Evolutionary conservation across 2,113 vertebrate species (phyloP).

Genomic region (Phylloscopus trochilus): DNA sequence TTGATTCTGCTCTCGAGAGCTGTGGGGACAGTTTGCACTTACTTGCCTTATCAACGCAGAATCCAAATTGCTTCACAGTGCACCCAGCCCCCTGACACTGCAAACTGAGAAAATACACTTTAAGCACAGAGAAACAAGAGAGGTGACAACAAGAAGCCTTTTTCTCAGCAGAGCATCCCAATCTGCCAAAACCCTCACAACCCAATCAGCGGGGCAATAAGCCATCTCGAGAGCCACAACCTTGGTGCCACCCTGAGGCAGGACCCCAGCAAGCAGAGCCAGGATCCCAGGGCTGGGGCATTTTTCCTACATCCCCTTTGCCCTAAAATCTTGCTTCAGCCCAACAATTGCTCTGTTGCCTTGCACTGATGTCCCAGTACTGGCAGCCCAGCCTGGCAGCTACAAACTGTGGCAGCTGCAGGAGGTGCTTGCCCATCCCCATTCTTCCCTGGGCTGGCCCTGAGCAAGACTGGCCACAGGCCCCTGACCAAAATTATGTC

Average conservation of each 20-base stretch:
- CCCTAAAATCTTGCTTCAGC: neutral
- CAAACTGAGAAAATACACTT: constrained; percentile 1
- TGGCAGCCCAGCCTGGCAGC: neutral
- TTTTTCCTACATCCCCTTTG: neutral
- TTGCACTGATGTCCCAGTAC: neutral
- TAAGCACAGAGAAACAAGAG: neutral
- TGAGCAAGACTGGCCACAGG: neutral
- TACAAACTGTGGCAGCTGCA: neutral
- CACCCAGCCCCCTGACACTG: neutral
- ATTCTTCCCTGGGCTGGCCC: neutral
- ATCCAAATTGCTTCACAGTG: neutral
- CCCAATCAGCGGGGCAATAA: neutral
- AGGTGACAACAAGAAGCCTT: neutral
- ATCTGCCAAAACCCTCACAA: neutral
- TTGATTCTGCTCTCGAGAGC: constrained; percentile 65
- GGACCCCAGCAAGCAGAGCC: neutral
- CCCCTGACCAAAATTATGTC: neutral
- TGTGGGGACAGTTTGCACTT: constrained; percentile 26
- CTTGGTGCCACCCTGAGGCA: rapidly evolving
- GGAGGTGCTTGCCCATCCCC: neutral
- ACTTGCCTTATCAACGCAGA: constrained; percentile 8
- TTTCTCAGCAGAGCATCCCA: constrained; percentile 20
- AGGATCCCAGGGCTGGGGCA: neutral
- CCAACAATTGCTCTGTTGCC: too few species aligned
- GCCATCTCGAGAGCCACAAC: rapidly evolving